Conservation (phyloP, 2,888 invertebrate species). For the Tanypteryx hageni region DNA sequence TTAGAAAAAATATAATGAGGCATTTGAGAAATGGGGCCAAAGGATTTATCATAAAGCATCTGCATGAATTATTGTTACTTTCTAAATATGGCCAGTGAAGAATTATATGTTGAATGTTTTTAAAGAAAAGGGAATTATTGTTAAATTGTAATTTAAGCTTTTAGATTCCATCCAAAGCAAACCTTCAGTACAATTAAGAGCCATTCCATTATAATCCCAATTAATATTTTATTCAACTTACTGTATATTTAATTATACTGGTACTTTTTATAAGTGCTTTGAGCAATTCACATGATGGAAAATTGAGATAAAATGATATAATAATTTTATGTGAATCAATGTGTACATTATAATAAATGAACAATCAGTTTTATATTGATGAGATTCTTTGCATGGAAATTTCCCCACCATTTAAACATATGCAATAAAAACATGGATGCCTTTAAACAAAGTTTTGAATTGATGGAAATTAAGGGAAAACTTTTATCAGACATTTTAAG, state of each 20-base stretch:
- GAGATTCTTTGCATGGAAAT: background rate
- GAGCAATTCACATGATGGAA: conserved; percentile 28
- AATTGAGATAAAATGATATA: conserved; percentile 3
- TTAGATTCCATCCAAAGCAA: conserved; percentile 19
- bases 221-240: conserved; percentile 19
- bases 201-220: conserved; percentile 15
- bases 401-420: background rate
- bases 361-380: conserved; percentile 12
- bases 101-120: background rate
- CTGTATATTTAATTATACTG: background rate
- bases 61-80: background rate
- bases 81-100: background rate
- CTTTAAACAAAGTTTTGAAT: too few species aligned
- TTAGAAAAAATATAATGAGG: background rate
- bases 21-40: conserved; percentile 12
- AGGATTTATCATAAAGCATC: background rate
- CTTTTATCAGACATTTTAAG: background rate
- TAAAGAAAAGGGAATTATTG: background rate
- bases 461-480: too few species aligned
- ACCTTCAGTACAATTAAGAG: conserved; percentile 35
- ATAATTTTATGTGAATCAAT: conserved; percentile 32
- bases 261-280: conserved; percentile 32
- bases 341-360: conserved; percentile 13
- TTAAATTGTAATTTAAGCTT: background rate
- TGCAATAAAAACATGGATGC: background rate